Conservation (phyloP, 2,888 invertebrate genomes). For the Mimas tiliae region DNA sequence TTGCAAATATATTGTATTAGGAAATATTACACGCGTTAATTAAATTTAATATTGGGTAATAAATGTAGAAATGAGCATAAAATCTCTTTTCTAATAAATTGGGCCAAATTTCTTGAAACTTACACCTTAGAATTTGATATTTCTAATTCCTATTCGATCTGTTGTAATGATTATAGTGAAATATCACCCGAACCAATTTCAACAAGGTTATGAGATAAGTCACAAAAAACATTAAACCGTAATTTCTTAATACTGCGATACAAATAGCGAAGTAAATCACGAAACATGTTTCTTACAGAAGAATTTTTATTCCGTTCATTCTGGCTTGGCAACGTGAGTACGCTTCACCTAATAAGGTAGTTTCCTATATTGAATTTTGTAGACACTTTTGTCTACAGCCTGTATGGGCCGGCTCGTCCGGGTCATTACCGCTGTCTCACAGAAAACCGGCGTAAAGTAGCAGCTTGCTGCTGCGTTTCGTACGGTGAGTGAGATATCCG, state of each 20-base stretch:
- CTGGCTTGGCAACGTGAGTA: too few relatives aligned
- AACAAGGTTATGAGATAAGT: background rate
- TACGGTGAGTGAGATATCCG: too few relatives aligned
- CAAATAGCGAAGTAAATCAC: background rate
- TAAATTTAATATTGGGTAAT: background rate
- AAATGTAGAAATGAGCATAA: background rate
- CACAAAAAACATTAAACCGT: background rate
- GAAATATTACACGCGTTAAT: too few relatives aligned
- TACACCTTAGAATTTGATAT: background rate
- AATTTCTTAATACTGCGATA: background rate
- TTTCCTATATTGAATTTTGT: too few relatives aligned
- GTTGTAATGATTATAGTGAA: background rate
- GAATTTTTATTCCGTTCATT: too few relatives aligned
- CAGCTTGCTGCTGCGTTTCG: too few relatives aligned
- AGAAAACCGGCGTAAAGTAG: too few relatives aligned
- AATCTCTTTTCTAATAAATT: background rate
- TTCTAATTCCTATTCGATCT: background rate
- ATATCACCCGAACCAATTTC: conserved; percentile 4
- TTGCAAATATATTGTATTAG: too few relatives aligned
- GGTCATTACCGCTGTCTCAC: too few relatives aligned
- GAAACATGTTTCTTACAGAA: background rate
- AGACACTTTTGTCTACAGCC: too few relatives aligned
- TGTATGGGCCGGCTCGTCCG: too few relatives aligned
- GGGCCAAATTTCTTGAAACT: background rate
- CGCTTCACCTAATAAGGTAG: too few relatives aligned